Conservation (phyloP, 2,888 invertebrate species). For the Poecilobothrus nobilitatus region DNA sequence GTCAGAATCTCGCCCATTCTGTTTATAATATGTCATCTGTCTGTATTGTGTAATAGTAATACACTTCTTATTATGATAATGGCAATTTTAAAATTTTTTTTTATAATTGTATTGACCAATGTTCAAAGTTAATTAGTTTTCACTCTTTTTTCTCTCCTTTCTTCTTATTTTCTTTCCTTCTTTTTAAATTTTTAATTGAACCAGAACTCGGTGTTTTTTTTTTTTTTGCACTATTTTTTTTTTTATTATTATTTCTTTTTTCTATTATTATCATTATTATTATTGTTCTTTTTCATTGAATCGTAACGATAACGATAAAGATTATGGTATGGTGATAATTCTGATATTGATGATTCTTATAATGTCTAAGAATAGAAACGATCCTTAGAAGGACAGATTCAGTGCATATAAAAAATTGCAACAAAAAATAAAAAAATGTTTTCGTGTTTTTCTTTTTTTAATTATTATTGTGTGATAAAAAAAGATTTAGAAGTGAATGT, state of each 20-base stretch:
- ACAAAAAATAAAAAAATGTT: constrained; percentile 2
- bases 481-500: background rate
- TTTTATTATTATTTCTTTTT: no score
- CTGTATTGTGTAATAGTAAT: no score
- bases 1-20: no score
- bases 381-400: constrained; percentile 44
- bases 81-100: background rate
- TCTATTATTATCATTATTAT: background rate
- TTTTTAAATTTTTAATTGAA: background rate
- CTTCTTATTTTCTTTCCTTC: background rate
- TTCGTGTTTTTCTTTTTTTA: background rate
- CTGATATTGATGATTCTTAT: constrained; percentile 2
- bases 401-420: background rate
- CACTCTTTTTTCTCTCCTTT: background rate
- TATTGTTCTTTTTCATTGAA: background rate
- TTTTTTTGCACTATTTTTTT: background rate
- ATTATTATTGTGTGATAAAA: constrained; percentile 1
- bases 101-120: background rate
- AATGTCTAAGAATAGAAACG: constrained; percentile 40
- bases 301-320: background rate
- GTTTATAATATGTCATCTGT: no score
- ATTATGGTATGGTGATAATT: background rate
- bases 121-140: background rate
- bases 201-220: background rate
- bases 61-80: no score